Evolutionary conservation across 2,113 vertebrate genomes (phyloP).

Genomic region (Salvelinus sp.): DNA sequence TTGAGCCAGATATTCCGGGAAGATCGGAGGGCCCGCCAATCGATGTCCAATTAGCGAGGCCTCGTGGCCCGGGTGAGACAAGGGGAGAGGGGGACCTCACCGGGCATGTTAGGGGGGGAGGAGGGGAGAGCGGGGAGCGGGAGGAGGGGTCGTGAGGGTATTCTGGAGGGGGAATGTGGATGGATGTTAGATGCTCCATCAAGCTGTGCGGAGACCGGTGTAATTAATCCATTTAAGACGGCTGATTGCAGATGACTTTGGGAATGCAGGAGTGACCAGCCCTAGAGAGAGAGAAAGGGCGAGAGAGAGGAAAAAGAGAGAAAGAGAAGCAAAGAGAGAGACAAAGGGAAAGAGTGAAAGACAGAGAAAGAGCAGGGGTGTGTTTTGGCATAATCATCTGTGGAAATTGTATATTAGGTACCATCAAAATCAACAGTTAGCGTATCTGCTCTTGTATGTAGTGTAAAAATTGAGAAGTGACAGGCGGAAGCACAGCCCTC

Average conservation of each 20-base stretch:
- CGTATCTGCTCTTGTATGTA: background rate
- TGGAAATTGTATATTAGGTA: too few relatives aligned
- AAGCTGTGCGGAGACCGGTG: slow-evolving; percentile 70
- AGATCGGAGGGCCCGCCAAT: slow-evolving; percentile 70
- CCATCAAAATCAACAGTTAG: too few relatives aligned
- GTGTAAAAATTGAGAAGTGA: slow-evolving; percentile 28
- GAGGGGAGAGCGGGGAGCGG: background rate
- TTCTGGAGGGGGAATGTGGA: slow-evolving; percentile 39
- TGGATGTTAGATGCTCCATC: slow-evolving; percentile 70
- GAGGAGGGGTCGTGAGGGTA: background rate
- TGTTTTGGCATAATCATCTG: background rate
- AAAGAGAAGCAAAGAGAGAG: background rate
- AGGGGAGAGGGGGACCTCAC: slow-evolving; percentile 22
- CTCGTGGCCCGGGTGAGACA: slow-evolving; percentile 23
- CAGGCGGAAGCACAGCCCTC: too few relatives aligned
- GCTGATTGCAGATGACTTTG: slow-evolving; percentile 81
- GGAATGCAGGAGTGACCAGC: slow-evolving; percentile 58
- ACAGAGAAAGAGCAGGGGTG: background rate
- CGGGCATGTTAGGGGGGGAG: slow-evolving; percentile 37
- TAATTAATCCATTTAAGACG: slow-evolving; percentile 80
- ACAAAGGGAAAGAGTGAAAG: background rate
- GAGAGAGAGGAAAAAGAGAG: slow-evolving; percentile 29
- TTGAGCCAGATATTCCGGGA: slow-evolving; percentile 69
- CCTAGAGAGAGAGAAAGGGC: background rate
- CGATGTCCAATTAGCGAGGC: slow-evolving; percentile 74